Evolutionary conservation across 1,140 invertebrate species (phyloP), one percentile per base, ranked within the genome.

Genomic region (Aricia agestis): DNA sequence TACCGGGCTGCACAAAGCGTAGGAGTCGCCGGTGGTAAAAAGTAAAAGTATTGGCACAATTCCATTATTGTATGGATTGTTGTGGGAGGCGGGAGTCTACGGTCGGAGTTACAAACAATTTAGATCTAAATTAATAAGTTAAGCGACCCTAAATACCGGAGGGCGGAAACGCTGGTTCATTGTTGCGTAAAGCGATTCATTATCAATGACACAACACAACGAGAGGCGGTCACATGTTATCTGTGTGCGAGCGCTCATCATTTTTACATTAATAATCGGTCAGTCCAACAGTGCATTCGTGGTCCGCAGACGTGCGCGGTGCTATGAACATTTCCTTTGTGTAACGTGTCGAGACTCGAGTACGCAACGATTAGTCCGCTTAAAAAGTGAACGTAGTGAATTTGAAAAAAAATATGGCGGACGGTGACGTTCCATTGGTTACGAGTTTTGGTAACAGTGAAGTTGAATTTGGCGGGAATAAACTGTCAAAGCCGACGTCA

Each of bases 221-320:
- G 74, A 77, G 66, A 75, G 82, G 72, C 78, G 82, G 81, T 82
- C 83, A 82, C 78, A 82, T 85, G 85, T 89, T 90, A 89, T 90
- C 85, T 84, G 78, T 76, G 76, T 59, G 72, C 72, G 74, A 75
- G 71, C 70, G 79, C 79, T 82, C 83, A 84, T 86, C 84, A 82
- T 81, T 83, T 84, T 84, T 84, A 83, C 86, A 87, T 87, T 80
- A 86, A 89, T 88, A 86, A 85, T 84, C 84, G 79, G 76, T 80
- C 80, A 82, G 79, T 77, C 72, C 72, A 74, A 74, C 81, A 82
- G 78, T 83, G 76, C 78, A 83, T 79, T 73, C 80, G 75, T 72
- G 76, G 70, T 69, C 78, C 79, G 74, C 78, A 82, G 66, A 71
- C 80, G 81, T 68, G 77, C 72, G 71, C 61, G 79, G 74, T 73